Conservation (phyloP, 1,140 invertebrate genomes). For the Hirudo medicinalis region DNA sequence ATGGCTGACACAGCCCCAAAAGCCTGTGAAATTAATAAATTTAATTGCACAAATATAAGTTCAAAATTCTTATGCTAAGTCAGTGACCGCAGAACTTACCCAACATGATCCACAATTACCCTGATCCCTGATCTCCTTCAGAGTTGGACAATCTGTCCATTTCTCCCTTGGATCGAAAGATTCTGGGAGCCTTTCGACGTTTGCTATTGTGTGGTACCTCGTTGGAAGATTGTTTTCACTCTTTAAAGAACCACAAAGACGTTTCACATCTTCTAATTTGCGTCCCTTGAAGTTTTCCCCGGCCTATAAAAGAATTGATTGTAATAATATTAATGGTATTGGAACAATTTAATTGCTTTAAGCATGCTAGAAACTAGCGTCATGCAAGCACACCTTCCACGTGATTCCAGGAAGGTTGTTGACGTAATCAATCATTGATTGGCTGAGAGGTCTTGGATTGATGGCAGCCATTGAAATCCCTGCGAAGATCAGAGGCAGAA, state of each 20-base stretch:
- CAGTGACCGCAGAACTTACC: slow-evolving; percentile 29
- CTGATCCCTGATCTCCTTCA: slow-evolving; percentile 45
- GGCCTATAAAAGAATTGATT: slow-evolving; percentile 32
- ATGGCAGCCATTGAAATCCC: background rate
- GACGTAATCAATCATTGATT: slow-evolving; percentile 32
- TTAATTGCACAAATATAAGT: background rate
- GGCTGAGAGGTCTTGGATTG: slow-evolving; percentile 20
- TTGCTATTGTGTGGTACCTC: slow-evolving; percentile 22
- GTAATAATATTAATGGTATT: background rate
- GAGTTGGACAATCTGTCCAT: slow-evolving; percentile 71
- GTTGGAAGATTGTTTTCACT: slow-evolving; percentile 41
- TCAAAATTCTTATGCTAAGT: background rate
- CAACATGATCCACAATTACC: slow-evolving; percentile 46
- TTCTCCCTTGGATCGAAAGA: slow-evolving; percentile 63
- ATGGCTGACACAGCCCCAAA: slow-evolving; percentile 87
- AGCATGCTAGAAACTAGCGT: background rate
- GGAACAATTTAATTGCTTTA: too few species aligned
- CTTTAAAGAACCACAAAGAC: slow-evolving; percentile 56
- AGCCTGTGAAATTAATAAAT: slow-evolving; percentile 46
- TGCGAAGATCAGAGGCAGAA: too few species aligned
- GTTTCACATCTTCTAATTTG: slow-evolving; percentile 24
- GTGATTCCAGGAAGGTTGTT: slow-evolving; percentile 41
- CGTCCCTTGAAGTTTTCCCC: slow-evolving; percentile 52
- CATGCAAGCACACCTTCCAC: slow-evolving; percentile 47
- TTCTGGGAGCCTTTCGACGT: slow-evolving; percentile 48